phyloP scores from a whole-genome alignment of 2,888 invertebrate genomes.

The Aproaerema taeniolella region DNA sequence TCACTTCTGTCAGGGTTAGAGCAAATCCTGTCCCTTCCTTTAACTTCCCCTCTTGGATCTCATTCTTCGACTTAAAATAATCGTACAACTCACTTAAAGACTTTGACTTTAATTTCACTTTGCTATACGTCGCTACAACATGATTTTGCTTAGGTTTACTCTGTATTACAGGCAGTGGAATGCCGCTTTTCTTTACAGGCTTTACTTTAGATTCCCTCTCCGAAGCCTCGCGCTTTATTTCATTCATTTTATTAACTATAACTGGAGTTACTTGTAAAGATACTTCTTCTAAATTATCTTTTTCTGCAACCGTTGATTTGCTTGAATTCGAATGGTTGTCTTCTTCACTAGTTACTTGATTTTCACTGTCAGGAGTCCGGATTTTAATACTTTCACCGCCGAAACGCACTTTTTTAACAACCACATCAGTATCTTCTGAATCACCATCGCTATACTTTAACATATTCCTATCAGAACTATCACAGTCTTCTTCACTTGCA shows the following conservation, averaged over 20 bases:
- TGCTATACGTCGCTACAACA: constrained; percentile 37
- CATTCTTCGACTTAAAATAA: constrained; percentile 63
- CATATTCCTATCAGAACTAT: constrained; percentile 67
- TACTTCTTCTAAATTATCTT: constrained; percentile 36
- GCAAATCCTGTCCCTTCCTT: constrained; percentile 52
- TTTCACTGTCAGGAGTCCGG: constrained; percentile 90
- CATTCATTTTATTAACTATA: constrained; percentile 48
- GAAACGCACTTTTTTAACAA: constrained; percentile 85
- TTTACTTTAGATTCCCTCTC: constrained; percentile 37
- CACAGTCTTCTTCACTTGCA: constrained; percentile 57
- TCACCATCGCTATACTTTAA: constrained; percentile 80
- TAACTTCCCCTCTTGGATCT: constrained; percentile 32
- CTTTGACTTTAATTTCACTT: constrained; percentile 64
- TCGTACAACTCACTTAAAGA: constrained; percentile 69
- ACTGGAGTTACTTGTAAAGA: constrained; percentile 36
- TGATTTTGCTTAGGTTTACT: constrained; percentile 39
- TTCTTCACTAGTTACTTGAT: constrained; percentile 77
- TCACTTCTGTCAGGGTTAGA: constrained; percentile 50
- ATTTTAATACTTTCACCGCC: constrained; percentile 93
- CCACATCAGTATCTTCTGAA: constrained; percentile 75
- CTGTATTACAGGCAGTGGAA: constrained; percentile 60
- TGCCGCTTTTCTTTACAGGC: constrained; percentile 51
- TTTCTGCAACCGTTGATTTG: constrained; percentile 20
- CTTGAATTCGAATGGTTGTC: constrained; percentile 42
- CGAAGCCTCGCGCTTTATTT: constrained; percentile 48